A percentile compares a stretch with the other conserved stretches of the same genome.
phyloP scores from a whole-genome alignment of 2,797 vertebrate species.

The Syngnathus rostellatus region DNA sequence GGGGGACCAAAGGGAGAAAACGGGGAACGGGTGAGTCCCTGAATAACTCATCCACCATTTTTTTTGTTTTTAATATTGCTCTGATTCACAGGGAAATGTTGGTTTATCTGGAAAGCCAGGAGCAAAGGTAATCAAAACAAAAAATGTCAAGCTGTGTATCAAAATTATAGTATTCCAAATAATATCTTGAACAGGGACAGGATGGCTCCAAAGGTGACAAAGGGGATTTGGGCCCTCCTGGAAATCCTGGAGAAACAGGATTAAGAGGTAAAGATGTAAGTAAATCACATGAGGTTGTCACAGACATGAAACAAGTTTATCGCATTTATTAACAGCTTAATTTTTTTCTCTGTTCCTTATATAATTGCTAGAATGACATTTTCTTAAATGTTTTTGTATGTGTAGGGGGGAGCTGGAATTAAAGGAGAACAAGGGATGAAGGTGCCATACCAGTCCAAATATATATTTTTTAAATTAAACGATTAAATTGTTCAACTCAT shows the following conservation, averaged over 20 bases:
- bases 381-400: slow-evolving; percentile 10
- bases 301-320: slow-evolving; percentile 9
- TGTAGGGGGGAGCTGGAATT: slow-evolving; percentile 61
- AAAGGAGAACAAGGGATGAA: slow-evolving; percentile 65
- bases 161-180: too few species aligned
- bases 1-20: slow-evolving; percentile 78
- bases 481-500: not conserved
- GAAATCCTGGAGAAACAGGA: slow-evolving; percentile 72
- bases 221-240: slow-evolving; percentile 65
- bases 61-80: slow-evolving; percentile 12
- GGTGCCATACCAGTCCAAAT: slow-evolving; percentile 29
- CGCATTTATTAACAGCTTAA: not conserved
- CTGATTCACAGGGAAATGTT: slow-evolving; percentile 76
- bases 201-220: slow-evolving; percentile 72
- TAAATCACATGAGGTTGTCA: slow-evolving; percentile 66
- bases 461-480: not conserved
- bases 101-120: slow-evolving; percentile 86
- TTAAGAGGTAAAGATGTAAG: slow-evolving; percentile 97
- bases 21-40: slow-evolving; percentile 77
- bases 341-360: not conserved
- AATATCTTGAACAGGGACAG: slow-evolving; percentile 66
- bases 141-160: too few species aligned
- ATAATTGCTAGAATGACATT: not conserved
- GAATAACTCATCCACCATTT: not conserved
- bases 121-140: slow-evolving; percentile 64